Evolutionary conservation across 2,888 invertebrate genomes (phyloP), one percentile per base, ranked within the genome.

Genomic region (Mechanitis messenoides): DNA sequence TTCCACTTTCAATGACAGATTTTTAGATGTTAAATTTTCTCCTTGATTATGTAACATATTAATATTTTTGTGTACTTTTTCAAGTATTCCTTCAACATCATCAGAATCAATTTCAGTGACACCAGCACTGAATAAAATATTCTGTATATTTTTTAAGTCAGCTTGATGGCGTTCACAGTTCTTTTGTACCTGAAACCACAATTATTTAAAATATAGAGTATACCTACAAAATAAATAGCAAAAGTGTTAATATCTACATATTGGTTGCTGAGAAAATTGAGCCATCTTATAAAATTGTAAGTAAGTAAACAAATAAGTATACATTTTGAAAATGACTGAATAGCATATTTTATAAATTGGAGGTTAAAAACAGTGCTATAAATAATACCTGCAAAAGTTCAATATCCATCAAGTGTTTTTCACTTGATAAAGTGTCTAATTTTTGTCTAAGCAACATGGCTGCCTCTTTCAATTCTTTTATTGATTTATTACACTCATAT

Each of bases 401-500:
- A 58, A 83, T 79, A 72, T 85, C 83, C 84, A 87, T 84, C 50
- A 83, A 74, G 80, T 85, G 87, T 71, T 77, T 81, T 66, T 87
- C 87, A 79, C 83, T 85, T 70, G 85, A 81, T 31, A 88, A 73
- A 50, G 79, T 76, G 68, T 87, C 85, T 53, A 87, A 71, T 69
- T 84, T 87, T 71, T 89, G 88, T 62, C 81, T 78, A 54, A 87
- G 72, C 62, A 84, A 68, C 67, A 88, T 83, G 45, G 84, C 78
- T 56, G 73, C 79, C 77, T 89, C 89, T 72, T 88, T 87, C 11
- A 90, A 75, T 64, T 89, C 85, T 68, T 85, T 88, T 11, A 88
- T 74, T 58, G 76, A 78, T 73, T 83, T 80, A 61, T 75, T 74
- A 38, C 69, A 69, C 45, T 80, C 74, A 72, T 71, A 67, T 62